Base-by-base conservation (phyloP, 2,113 vertebrate genomes). In the Nesospiza acunhae region DNA sequence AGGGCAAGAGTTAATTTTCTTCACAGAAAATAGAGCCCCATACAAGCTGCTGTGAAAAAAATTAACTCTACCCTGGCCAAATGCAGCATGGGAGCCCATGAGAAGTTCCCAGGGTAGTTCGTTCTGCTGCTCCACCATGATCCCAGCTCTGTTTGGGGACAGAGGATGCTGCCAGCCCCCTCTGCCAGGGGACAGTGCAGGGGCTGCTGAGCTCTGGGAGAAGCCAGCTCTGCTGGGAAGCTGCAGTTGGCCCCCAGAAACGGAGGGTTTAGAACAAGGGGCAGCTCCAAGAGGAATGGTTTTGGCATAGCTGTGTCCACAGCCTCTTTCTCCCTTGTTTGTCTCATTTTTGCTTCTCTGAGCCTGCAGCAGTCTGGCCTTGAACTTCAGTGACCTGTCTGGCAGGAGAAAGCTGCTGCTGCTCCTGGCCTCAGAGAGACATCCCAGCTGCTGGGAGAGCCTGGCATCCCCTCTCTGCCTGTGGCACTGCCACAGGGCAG, bases 351-450 rank as follows among this genome's bases (percentile, higher is more conserved):
- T 81, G 22, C 22, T 49, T 90, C 3, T 1, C 35, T 0, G 4
- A 81, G 49, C 64, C 35, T 0, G 0, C 41, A 67, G 22, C 62
- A 68, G 20, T 63, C 70, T 0, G 0, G 10, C 63, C 63, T 58
- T 66, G 68, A 86, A 46, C 72, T 58, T 66, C 75, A 76, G 44
- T 0, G 0, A 24, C 27, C 16, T 6, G 7, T 21, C 31, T 62
- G 64, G 50, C 37, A 69, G 3, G 3, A 50, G 28, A 70, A 89
- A 74, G 28, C 68, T 26, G 44, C 69, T 2, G 5, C 23, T 49
- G 58, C 55, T 86, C 8, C 35, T 0, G 0, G 27, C 30, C 53
- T 44, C 12, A 3, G 30, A 49, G 90, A 67, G 28, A 39, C 22
- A 23, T 70, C 66, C 47, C 74, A 62, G 60, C 82, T 72, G 68